These are phyloP conservation scores for Cichlasoma orientale DNA, from an alignment of 2,797 vertebrate species.

Conservation along the genomic window DNA sequence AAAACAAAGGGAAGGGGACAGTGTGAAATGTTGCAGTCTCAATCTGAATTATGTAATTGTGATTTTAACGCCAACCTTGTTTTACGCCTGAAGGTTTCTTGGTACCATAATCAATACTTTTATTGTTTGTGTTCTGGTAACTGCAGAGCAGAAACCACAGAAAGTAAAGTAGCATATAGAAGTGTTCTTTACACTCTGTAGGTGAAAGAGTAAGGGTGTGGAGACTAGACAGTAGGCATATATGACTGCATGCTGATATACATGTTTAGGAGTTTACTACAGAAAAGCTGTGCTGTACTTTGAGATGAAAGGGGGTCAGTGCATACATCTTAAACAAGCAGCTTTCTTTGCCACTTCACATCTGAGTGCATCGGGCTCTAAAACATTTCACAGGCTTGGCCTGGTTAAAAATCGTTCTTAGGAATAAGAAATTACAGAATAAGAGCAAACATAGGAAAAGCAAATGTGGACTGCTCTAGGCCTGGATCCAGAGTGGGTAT, in stretches of 20 bases:
- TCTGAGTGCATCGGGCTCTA: constrained; percentile 11
- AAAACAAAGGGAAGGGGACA: not conserved
- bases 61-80: not conserved
- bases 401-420: not conserved
- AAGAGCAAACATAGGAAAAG: constrained; percentile 2
- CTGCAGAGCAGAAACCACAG: constrained; percentile 35
- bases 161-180: constrained; percentile 3
- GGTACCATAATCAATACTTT: constrained; percentile 13
- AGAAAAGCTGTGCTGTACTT: not conserved
- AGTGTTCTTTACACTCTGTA: constrained; percentile 1
- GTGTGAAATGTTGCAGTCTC: not conserved
- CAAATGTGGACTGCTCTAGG: not conserved
- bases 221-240: constrained; percentile 31
- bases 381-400: constrained; percentile 26
- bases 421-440: not conserved
- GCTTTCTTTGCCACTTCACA: not conserved
- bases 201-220: constrained; percentile 8
- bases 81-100: constrained; percentile 24
- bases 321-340: constrained; percentile 13
- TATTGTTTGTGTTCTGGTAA: not conserved
- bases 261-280: not conserved
- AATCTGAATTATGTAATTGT: too few relatives aligned
- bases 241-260: not conserved
- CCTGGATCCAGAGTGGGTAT: constrained; percentile 1
- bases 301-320: constrained; percentile 30